phyloP scores from a whole-genome alignment of 1,140 invertebrate genomes.

The Choristoneura fumiferana region DNA sequence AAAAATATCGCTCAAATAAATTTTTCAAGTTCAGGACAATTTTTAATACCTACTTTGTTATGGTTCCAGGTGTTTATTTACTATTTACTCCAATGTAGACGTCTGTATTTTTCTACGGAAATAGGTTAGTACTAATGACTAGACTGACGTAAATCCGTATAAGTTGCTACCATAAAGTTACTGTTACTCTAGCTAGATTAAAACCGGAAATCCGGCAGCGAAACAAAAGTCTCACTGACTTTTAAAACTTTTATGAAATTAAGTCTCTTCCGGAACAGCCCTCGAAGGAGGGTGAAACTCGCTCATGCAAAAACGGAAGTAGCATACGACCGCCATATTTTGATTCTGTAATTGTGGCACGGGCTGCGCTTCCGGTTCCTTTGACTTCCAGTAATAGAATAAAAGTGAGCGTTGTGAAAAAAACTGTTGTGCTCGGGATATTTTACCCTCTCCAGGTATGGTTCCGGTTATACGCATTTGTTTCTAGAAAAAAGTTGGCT shows the following conservation, averaged over 20 bases:
- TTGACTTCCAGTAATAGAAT: constrained; percentile 52
- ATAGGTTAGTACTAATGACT: too few species aligned
- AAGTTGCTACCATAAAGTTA: too few species aligned
- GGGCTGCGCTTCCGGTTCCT: constrained; percentile 65
- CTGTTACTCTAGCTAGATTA: constrained; percentile 31
- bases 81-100: too few species aligned
- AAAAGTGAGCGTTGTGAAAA: not conserved
- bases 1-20: too few species aligned
- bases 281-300: constrained; percentile 56
- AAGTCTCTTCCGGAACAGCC: constrained; percentile 70
- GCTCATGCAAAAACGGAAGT: constrained; percentile 70
- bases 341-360: constrained; percentile 65
- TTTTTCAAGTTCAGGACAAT: too few species aligned
- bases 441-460: not conserved
- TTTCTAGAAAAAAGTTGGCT: not conserved
- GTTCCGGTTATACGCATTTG: not conserved
- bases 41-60: too few species aligned
- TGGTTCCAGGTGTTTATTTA: too few species aligned
- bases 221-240: constrained; percentile 63
- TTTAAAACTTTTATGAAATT: constrained; percentile 66
- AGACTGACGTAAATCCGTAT: too few species aligned
- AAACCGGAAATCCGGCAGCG: constrained; percentile 47
- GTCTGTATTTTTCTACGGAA: too few species aligned
- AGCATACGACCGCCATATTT: constrained; percentile 62
- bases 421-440: not conserved